phyloP scores from a whole-genome alignment of 2,888 invertebrate genomes.

The Polymixis lichenea region DNA sequence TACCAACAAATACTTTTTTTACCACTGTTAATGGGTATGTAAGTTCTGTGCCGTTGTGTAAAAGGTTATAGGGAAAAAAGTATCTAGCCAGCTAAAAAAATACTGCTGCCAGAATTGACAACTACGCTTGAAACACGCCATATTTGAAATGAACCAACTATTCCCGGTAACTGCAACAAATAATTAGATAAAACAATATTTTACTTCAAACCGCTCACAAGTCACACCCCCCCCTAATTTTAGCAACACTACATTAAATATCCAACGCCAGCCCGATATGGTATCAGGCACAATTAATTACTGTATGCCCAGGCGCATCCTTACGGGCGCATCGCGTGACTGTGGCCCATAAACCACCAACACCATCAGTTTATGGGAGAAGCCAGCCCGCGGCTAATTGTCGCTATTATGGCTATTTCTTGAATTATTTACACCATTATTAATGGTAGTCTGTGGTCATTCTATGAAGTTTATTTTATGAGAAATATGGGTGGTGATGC shows the following conservation, averaged over 20 bases:
- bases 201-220: slow-evolving; percentile 9
- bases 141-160: background rate
- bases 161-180: background rate
- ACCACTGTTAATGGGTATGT: too few relatives aligned
- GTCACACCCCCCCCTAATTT: slow-evolving; percentile 53
- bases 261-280: slow-evolving; percentile 42
- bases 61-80: too few relatives aligned
- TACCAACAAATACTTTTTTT: too few relatives aligned
- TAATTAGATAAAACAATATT: slow-evolving; percentile 17
- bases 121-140: background rate
- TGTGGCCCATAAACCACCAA: slow-evolving; percentile 70
- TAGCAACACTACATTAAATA: slow-evolving; percentile 51
- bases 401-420: slow-evolving; percentile 73
- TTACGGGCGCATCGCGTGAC: slow-evolving; percentile 77
- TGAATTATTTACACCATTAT: slow-evolving; percentile 72
- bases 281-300: slow-evolving; percentile 72
- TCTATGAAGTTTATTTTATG: slow-evolving; percentile 55
- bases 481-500: slow-evolving; percentile 19
- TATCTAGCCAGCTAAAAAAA: background rate
- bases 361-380: slow-evolving; percentile 67
- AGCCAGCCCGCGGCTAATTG: slow-evolving; percentile 76
- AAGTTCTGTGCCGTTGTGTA: background rate
- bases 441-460: slow-evolving; percentile 67
- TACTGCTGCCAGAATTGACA: background rate
- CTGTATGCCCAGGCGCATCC: slow-evolving; percentile 72